Evolutionary conservation across 2,113 vertebrate species (phyloP).

Genomic region (Syngnathus typhle): DNA sequence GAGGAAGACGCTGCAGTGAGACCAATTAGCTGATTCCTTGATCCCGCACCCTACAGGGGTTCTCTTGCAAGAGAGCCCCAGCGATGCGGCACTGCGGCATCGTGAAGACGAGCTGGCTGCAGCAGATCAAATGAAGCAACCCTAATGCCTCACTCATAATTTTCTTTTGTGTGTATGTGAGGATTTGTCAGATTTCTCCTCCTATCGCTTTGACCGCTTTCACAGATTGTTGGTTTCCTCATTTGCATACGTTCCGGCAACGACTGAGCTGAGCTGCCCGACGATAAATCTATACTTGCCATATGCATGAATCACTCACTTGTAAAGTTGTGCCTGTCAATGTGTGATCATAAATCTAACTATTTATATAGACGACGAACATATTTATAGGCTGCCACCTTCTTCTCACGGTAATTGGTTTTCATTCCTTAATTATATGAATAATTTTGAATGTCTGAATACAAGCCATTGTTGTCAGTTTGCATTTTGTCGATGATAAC

Average conservation of each 20-base stretch:
- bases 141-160: conserved; percentile 5
- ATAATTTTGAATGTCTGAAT: not conserved
- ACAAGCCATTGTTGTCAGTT: not conserved
- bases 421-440: not conserved
- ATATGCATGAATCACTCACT: not conserved
- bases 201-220: conserved; percentile 36
- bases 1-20: conserved; percentile 31
- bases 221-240: conserved; percentile 1
- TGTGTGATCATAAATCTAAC: not conserved
- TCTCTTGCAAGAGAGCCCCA: conserved; percentile 24
- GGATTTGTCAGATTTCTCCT: conserved; percentile 21
- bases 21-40: conserved; percentile 49
- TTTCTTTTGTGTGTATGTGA: conserved; percentile 14
- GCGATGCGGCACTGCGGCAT: conserved; percentile 22
- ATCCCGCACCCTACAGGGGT: conserved; percentile 23
- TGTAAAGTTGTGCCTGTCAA: not conserved
- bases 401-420: not conserved
- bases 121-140: conserved; percentile 6
- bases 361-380: no score
- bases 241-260: conserved; percentile 14
- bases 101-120: conserved; percentile 11
- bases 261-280: not conserved
- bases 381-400: no score
- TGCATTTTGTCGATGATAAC: no score
- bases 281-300: not conserved